Conservation (phyloP, 2,797 vertebrate genomes). For the Synaphobranchus kaupii region DNA sequence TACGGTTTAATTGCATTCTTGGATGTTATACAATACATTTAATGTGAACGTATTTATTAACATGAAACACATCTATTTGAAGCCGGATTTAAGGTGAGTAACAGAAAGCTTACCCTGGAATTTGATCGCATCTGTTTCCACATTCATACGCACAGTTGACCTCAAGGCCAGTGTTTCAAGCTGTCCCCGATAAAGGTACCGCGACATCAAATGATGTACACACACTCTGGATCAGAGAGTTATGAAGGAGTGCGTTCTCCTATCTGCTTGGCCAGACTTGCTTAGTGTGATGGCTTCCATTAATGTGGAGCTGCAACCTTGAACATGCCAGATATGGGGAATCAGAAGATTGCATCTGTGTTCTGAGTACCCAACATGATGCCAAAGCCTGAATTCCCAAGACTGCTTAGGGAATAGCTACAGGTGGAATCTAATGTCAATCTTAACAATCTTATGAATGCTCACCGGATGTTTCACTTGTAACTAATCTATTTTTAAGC, state of each 20-base stretch:
- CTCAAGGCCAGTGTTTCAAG: slow-evolving; percentile 54
- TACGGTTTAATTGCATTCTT: slow-evolving; percentile 41
- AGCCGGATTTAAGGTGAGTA: slow-evolving; percentile 52
- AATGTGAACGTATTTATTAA: slow-evolving; percentile 52
- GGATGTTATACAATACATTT: slow-evolving; percentile 20
- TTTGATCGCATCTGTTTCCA: slow-evolving; percentile 52
- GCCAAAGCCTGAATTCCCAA: background rate
- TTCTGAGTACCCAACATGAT: background rate
- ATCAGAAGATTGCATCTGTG: slow-evolving; percentile 7
- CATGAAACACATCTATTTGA: slow-evolving; percentile 32
- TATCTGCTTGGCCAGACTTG: slow-evolving; percentile 14
- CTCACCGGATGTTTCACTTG: background rate
- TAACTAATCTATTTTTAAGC: background rate
- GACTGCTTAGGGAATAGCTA: background rate
- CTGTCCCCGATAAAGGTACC: slow-evolving; percentile 38
- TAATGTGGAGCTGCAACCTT: slow-evolving; percentile 1
- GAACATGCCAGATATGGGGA: slow-evolving; percentile 6
- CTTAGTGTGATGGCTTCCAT: slow-evolving; percentile 22
- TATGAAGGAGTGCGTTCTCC: background rate
- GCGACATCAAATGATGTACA: slow-evolving; percentile 5
- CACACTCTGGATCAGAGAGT: slow-evolving; percentile 7
- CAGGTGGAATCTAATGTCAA: background rate
- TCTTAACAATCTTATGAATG: background rate
- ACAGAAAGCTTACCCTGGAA: slow-evolving; percentile 41
- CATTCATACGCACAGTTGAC: slow-evolving; percentile 46